These are phyloP conservation scores for Daktulosphaira vitifoliae DNA, from an alignment of 1,140 invertebrate species.

Conservation along the genomic window DNA sequence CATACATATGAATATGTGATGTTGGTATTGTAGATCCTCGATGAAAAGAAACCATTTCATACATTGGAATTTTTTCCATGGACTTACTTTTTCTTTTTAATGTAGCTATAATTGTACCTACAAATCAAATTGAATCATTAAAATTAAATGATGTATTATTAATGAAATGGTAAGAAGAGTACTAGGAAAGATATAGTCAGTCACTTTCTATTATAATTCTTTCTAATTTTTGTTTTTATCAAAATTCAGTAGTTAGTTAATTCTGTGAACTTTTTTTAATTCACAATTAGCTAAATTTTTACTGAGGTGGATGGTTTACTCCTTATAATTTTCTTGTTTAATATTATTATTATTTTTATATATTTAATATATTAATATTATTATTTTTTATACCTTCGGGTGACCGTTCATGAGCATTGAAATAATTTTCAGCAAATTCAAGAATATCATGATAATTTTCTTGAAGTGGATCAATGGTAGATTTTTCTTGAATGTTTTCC, in stretches of 20 bases:
- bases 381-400: not conserved
- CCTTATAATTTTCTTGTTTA: no score
- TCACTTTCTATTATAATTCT: no score
- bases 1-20: conserved; percentile 90
- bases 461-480: conserved; percentile 40
- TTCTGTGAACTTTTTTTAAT: no score
- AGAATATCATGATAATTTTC: conserved; percentile 69
- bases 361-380: no score
- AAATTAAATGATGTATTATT: no score
- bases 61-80: conserved; percentile 71
- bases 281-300: no score
- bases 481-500: conserved; percentile 47
- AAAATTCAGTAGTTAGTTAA: no score
- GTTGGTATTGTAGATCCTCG: conserved; percentile 81
- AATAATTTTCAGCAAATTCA: conserved; percentile 88
- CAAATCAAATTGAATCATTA: conserved; percentile 15
- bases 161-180: no score
- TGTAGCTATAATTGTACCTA: conserved; percentile 75
- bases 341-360: no score
- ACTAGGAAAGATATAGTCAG: no score
- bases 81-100: conserved; percentile 71
- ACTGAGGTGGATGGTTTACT: no score
- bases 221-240: no score
- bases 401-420: conserved; percentile 75
- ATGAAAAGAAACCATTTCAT: conserved; percentile 86